Conservation (phyloP, 2,888 invertebrate genomes). For the Acleris sparsana region DNA sequence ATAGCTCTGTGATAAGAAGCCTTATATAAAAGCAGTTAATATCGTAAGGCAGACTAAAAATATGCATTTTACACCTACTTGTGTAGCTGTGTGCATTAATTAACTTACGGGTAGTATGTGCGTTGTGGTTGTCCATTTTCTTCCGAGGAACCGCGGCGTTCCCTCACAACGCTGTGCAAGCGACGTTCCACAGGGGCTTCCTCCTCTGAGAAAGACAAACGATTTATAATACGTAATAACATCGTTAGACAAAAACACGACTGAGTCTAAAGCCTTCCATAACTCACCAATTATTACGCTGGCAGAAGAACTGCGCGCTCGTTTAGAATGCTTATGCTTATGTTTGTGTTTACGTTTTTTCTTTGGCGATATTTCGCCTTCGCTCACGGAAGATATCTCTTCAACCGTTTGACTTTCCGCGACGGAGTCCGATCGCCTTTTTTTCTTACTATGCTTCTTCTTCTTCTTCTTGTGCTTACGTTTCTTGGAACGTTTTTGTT, state of each 20-base stretch:
- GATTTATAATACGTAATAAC: not conserved
- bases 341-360: conserved; percentile 77
- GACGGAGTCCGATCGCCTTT: conserved; percentile 64
- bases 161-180: conserved; percentile 75
- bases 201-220: conserved; percentile 36
- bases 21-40: no score
- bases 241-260: not conserved
- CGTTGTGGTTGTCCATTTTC: conserved; percentile 64
- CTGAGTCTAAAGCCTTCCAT: not conserved
- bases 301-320: conserved; percentile 58
- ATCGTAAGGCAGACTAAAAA: no score
- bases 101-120: conserved; percentile 76
- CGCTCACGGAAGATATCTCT: conserved; percentile 64
- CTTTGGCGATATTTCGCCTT: conserved; percentile 70
- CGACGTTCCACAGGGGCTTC: conserved; percentile 54
- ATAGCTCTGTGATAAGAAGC: no score
- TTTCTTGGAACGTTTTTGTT: conserved; percentile 71
- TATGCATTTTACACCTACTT: not conserved
- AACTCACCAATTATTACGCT: conserved; percentile 59
- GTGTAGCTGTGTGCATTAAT: not conserved
- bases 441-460: conserved; percentile 78
- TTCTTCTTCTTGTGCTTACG: conserved; percentile 81
- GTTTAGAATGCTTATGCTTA: conserved; percentile 62
- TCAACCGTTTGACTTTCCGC: conserved; percentile 59
- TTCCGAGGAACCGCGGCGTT: conserved; percentile 61